A percentile compares a stretch with the other conserved stretches of the same genome.
Conservation (phyloP, 1,140 invertebrate genomes). For the Lutraria rhynchaena region DNA sequence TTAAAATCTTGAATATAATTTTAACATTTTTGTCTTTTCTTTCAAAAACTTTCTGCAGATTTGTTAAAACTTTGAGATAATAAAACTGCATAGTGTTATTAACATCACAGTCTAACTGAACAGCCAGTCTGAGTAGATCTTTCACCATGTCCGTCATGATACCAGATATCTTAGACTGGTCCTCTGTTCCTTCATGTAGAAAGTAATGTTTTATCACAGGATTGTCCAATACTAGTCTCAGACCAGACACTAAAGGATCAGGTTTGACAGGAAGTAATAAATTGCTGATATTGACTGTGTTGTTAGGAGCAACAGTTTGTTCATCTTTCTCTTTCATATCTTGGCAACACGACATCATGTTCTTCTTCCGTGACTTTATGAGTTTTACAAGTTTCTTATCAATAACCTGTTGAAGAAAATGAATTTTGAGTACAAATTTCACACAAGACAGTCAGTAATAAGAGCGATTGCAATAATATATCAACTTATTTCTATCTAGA, state of each 20-base stretch:
- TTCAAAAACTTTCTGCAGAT: not conserved
- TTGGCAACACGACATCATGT: not conserved
- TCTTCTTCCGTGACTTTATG: not conserved
- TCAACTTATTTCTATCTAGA: no score
- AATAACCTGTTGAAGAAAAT: not conserved
- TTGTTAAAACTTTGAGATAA: not conserved
- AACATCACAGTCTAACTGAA: not conserved
- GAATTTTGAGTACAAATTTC: no score
- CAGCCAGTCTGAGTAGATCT: constrained; percentile 4
- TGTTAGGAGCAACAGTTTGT: no score
- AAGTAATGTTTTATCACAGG: constrained; percentile 27
- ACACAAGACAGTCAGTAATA: no score
- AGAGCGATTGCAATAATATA: no score
- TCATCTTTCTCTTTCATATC: no score
- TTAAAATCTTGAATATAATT: not conserved
- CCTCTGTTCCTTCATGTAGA: not conserved
- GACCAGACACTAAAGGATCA: not conserved
- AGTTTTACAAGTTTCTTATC: constrained; percentile 7
- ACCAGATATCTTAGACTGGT: constrained; percentile 36
- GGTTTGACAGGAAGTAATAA: no score
- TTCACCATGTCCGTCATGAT: constrained; percentile 15
- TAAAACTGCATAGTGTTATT: not conserved
- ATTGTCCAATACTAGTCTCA: constrained; percentile 32
- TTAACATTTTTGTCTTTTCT: not conserved
- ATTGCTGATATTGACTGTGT: no score